A percentile compares a stretch with the other conserved stretches of the same genome.
Evolutionary conservation across 1,140 invertebrate species (phyloP).

Genomic region (Mylabris phalerata): DNA sequence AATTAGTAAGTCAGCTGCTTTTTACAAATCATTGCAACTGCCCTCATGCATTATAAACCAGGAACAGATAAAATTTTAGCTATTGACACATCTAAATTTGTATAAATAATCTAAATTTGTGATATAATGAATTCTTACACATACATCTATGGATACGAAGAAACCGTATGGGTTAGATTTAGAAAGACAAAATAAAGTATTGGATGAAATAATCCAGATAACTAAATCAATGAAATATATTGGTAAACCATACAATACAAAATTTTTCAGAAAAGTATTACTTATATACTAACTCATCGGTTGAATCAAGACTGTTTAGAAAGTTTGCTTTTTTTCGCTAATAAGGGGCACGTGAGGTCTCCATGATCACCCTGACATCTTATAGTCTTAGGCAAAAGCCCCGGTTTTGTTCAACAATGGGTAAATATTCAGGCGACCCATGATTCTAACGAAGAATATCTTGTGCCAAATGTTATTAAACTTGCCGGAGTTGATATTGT

Average conservation of each 20-base stretch:
- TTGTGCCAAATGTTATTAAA: too few relatives aligned
- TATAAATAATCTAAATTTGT: slow-evolving; percentile 7
- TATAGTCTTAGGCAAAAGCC: slow-evolving; percentile 12
- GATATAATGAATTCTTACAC: slow-evolving; percentile 20
- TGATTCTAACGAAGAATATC: too few relatives aligned
- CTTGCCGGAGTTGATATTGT: too few relatives aligned
- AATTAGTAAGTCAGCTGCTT: slow-evolving; percentile 14
- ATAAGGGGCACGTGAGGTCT: neutral
- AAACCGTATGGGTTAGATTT: slow-evolving; percentile 12
- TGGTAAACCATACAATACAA: slow-evolving; percentile 1
- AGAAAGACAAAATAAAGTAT: slow-evolving; percentile 1
- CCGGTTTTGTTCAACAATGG: neutral
- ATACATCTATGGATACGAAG: neutral
- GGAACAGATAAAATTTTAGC: slow-evolving; percentile 4
- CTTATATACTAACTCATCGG: slow-evolving; percentile 1
- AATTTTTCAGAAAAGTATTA: slow-evolving; percentile 8
- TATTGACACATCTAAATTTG: slow-evolving; percentile 8
- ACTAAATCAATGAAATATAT: slow-evolving; percentile 3
- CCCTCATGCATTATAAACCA: slow-evolving; percentile 13
- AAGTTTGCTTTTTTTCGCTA: slow-evolving; percentile 5
- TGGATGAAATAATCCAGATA: slow-evolving; percentile 3
- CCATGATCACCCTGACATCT: slow-evolving; percentile 10
- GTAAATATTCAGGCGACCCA: too few relatives aligned
- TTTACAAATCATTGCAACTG: slow-evolving; percentile 13
- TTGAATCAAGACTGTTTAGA: slow-evolving; percentile 7